phyloP scores from a whole-genome alignment of 2,888 invertebrate species.

The Drosophila silvestris region DNA sequence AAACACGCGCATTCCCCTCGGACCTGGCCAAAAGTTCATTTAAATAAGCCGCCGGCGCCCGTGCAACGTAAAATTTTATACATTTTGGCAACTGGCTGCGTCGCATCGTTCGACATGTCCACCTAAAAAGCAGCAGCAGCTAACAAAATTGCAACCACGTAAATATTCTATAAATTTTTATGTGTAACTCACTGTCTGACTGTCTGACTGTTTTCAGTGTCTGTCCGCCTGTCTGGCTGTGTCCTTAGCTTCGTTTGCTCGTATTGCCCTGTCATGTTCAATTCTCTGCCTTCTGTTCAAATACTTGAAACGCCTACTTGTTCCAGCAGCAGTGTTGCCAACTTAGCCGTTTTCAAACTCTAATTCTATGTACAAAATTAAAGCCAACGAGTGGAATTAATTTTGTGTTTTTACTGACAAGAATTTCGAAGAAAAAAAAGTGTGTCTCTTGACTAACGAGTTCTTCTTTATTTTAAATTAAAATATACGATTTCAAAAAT shows the following conservation, averaged over 20 bases:
- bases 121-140: slow-evolving; percentile 33
- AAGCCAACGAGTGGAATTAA: neutral
- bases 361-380: neutral
- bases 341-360: neutral
- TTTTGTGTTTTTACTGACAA: fast-evolving
- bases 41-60: slow-evolving; percentile 43
- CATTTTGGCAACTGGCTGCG: slow-evolving; percentile 58
- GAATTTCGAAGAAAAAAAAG: neutral
- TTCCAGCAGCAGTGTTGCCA: slow-evolving; percentile 10
- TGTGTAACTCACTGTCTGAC: slow-evolving; percentile 43
- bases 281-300: slow-evolving; percentile 74
- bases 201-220: slow-evolving; percentile 7
- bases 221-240: slow-evolving; percentile 7
- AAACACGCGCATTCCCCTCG: slow-evolving; percentile 10
- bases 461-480: neutral
- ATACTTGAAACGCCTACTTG: slow-evolving; percentile 73
- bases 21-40: slow-evolving; percentile 43
- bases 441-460: neutral
- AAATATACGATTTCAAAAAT: neutral
- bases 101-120: slow-evolving; percentile 29
- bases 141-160: slow-evolving; percentile 68
- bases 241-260: slow-evolving; percentile 10
- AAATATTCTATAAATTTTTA: slow-evolving; percentile 79
- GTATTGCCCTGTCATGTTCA: slow-evolving; percentile 55
- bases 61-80: slow-evolving; percentile 53